Percentiles rank a stretch among this genome's conserved stretches.
Conservation (phyloP, 2,113 vertebrate genomes). For the Porphyrio hochstetteri region DNA sequence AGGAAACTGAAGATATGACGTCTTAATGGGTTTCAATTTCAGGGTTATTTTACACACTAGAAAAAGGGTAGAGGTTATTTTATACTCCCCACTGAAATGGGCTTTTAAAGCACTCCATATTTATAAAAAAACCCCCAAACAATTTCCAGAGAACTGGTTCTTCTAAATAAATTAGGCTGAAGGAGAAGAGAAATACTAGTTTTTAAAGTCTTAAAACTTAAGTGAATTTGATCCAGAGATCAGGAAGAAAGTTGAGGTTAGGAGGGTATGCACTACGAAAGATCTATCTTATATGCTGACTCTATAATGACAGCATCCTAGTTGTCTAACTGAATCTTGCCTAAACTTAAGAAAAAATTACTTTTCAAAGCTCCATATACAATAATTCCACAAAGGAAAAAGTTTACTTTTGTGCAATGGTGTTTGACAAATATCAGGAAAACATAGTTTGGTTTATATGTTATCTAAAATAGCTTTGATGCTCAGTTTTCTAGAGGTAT, state of each 20-base stretch:
- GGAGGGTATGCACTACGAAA: neutral
- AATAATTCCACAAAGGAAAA: neutral
- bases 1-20: neutral
- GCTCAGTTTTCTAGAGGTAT: neutral
- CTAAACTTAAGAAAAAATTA: neutral
- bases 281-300: neutral
- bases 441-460: neutral
- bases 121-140: neutral
- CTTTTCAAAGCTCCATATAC: neutral
- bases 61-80: neutral
- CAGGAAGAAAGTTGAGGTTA: neutral
- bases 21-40: neutral
- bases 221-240: neutral
- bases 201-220: neutral
- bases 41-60: neutral
- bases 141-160: neutral
- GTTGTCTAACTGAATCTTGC: neutral
- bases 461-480: neutral
- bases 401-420: neutral
- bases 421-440: neutral
- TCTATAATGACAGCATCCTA: neutral
- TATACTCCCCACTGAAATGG: neutral
- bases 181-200: neutral
- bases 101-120: neutral
- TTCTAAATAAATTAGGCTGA: neutral